Evolutionary conservation across 2,113 vertebrate genomes (phyloP).

Genomic region (Thamnaconus septentrionalis): DNA sequence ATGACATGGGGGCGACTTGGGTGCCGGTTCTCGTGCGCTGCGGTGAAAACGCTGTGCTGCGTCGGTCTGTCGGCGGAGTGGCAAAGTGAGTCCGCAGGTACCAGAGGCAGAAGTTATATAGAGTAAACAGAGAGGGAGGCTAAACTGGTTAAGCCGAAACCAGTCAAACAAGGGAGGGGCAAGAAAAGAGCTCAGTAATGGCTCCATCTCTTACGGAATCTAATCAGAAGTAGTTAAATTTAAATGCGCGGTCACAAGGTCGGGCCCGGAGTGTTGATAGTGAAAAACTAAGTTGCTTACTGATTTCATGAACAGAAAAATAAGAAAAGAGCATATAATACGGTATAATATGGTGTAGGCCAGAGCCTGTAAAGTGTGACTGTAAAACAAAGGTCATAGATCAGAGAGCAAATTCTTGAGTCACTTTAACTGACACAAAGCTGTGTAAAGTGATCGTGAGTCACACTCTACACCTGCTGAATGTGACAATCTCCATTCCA

Average conservation of each 20-base stretch:
- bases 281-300: too few relatives aligned
- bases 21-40: conserved; percentile 3
- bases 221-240: conserved; percentile 60
- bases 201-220: conserved; percentile 34
- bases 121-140: conserved; percentile 74
- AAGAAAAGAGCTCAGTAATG: conserved; percentile 51
- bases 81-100: conserved; percentile 65
- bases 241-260: conserved; percentile 50
- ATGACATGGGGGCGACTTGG: conserved; percentile 58
- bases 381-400: too few relatives aligned
- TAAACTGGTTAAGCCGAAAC: conserved; percentile 84
- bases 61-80: conserved; percentile 44
- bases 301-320: not conserved
- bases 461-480: not conserved
- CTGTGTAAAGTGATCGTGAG: conserved; percentile 3
- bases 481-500: not conserved
- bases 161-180: conserved; percentile 73
- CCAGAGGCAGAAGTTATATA: conserved; percentile 63
- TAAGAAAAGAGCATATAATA: not conserved
- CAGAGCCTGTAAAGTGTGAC: too few relatives aligned
- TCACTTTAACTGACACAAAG: not conserved
- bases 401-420: too few relatives aligned
- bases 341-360: too few relatives aligned
- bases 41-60: not conserved
- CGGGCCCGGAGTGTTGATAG: not conserved